phyloP scores from a whole-genome alignment of 2,888 invertebrate species.

The Hypselothyrea guttata region DNA sequence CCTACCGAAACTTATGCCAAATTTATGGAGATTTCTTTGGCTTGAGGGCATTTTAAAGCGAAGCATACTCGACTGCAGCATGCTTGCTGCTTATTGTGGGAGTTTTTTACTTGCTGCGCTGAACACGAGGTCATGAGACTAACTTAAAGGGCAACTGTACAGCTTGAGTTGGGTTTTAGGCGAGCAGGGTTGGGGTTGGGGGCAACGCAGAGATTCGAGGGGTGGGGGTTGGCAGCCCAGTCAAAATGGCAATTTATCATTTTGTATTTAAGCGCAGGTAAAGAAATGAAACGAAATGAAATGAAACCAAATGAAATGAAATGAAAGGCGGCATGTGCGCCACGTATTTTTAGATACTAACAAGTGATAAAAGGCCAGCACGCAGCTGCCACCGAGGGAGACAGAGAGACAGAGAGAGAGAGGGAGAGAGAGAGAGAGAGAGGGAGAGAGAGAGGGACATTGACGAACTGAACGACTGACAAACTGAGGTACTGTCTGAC shows the following conservation, averaged over 20 bases:
- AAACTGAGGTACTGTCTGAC: conserved; percentile 58
- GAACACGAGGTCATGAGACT: conserved; percentile 41
- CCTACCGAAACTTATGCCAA: too few relatives aligned
- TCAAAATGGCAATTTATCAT: conserved; percentile 79
- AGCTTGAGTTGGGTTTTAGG: conserved; percentile 8
- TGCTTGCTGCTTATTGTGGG: conserved; percentile 6
- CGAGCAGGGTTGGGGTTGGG: neutral
- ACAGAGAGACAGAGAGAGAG: conserved; percentile 21
- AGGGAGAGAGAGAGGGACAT: conserved; percentile 8
- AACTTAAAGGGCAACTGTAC: conserved; percentile 20
- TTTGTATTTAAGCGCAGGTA: conserved; percentile 65
- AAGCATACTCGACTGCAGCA: too few relatives aligned
- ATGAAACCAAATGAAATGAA: conserved; percentile 57
- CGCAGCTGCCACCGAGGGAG: conserved; percentile 46
- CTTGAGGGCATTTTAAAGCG: too few relatives aligned
- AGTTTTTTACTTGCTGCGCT: conserved; percentile 32
- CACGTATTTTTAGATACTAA: conserved; percentile 74
- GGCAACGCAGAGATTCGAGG: neutral
- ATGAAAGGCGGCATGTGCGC: conserved; percentile 68
- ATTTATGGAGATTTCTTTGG: too few relatives aligned
- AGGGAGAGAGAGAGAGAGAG: conserved; percentile 5
- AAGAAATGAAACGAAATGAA: conserved; percentile 58
- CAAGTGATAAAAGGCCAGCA: conserved; percentile 74
- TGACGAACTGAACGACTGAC: conserved; percentile 35
- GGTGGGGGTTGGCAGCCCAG: conserved; percentile 49